Evolutionary conservation across 2,797 vertebrate species (phyloP), one percentile per base, ranked within the genome.

Genomic region (Etheostoma nigrum): DNA sequence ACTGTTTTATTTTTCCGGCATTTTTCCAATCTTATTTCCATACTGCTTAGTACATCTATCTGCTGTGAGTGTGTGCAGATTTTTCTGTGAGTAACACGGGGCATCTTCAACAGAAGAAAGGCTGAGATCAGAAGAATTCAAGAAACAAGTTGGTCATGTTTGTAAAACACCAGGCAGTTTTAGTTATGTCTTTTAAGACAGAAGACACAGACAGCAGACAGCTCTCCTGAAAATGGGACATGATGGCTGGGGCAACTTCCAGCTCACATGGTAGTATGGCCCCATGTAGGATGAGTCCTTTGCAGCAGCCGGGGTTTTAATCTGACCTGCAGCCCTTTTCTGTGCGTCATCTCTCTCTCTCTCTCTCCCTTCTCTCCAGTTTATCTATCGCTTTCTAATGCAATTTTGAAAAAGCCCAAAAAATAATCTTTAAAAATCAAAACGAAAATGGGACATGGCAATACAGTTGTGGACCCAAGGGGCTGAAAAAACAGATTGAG

Each of bases 11-110:
- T 76, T 72, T 65, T 33, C 58, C 60, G 33, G 13, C 25, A 45
- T 61, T 83, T 30, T 30, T 27, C 27, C n/a, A 52, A 65, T 55
- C 21, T 16, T 59, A 52, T 81, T 66, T 70, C 59, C 53, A 59
- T 57, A 33, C 47, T 51, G 64, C 65, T 73, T 48, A 40, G 64
- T 68, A 40, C 36, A 67, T 74, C 40, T 53, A 25, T 74, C 47
- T 21, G 16, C 12, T 10, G 19, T n/a, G 18, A 51, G 30, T n/a
- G 27, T 63, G 64, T 67, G 25, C 25, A 42, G 60, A 61, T 65
- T 62, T 16, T 19, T 54, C 12, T 9, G 33, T 69, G 36, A 74
- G 16, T 70, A 82, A 45, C 58, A 67, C 25, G 16, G 25, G 4
- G 49, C 49, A 36, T 67, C 25, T 64, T 76, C 15, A 45, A 10